A percentile compares a stretch with the other conserved stretches of the same genome.
phyloP scores from a whole-genome alignment of 2,113 vertebrate species.

The Marcusenius ussheri region DNA sequence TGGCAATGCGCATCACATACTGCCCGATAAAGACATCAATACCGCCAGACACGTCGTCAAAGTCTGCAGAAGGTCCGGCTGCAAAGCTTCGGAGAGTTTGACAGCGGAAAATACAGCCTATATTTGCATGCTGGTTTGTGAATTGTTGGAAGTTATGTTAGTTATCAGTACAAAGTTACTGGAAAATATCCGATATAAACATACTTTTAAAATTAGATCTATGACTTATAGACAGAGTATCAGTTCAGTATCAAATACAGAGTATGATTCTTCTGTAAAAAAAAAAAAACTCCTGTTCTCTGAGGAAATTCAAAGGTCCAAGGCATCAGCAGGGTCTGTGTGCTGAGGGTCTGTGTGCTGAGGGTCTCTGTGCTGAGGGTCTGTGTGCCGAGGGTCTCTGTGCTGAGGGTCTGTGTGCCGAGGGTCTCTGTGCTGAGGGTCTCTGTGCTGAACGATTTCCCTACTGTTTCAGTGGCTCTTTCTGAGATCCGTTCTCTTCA shows the following conservation, averaged over 20 bases:
- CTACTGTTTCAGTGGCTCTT: slow-evolving; percentile 18
- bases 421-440: slow-evolving; percentile 12
- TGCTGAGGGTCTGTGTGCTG: slow-evolving; percentile 5
- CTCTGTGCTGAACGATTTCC: slow-evolving; percentile 1
- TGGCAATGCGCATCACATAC: neutral
- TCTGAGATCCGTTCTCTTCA: slow-evolving; percentile 15
- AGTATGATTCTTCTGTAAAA: neutral
- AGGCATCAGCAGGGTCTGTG: neutral
- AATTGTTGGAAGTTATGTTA: neutral
- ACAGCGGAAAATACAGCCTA: neutral
- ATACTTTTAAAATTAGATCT: neutral
- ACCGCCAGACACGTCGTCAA: neutral
- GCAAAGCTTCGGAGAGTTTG: neutral
- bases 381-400: neutral
- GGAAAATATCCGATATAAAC: neutral
- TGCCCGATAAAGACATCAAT: neutral
- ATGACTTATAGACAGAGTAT: neutral
- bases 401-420: neutral
- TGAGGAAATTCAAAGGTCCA: neutral
- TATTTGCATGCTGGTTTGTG: neutral
- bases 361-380: slow-evolving; percentile 12
- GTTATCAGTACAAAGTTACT: neutral
- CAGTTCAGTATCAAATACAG: neutral
- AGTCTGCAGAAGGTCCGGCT: neutral
- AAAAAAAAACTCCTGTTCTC: neutral